phyloP scores from a whole-genome alignment of 2,113 vertebrate genomes.

The Rousettus leschenaultii region DNA sequence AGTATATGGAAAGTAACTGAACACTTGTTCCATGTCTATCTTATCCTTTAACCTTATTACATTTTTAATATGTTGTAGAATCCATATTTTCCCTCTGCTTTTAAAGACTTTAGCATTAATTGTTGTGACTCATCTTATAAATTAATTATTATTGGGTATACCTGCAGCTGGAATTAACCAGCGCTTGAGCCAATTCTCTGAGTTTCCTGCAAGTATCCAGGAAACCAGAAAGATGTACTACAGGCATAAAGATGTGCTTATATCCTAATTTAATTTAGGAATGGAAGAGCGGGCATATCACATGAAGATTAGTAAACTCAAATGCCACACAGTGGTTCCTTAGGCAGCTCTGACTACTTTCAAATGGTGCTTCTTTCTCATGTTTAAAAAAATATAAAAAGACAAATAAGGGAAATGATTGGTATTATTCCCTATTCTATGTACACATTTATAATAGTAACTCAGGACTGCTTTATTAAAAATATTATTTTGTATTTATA shows the following conservation, averaged over 20 bases:
- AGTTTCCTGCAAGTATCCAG: background rate
- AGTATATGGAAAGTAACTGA: background rate
- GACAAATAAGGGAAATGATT: background rate
- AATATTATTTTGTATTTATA: background rate
- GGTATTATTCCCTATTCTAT: background rate
- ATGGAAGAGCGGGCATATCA: background rate
- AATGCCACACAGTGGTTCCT: background rate
- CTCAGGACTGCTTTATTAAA: background rate
- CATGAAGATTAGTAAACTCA: slow-evolving; percentile 26
- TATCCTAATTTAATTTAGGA: slow-evolving; percentile 33
- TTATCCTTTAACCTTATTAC: background rate
- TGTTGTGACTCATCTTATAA: background rate
- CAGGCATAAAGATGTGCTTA: background rate
- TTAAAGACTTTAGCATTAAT: background rate
- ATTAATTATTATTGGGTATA: background rate
- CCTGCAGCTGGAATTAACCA: background rate
- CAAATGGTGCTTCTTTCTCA: background rate
- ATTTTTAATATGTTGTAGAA: background rate
- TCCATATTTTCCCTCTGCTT: background rate
- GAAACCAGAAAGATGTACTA: slow-evolving; percentile 6
- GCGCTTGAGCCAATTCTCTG: background rate
- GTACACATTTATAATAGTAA: background rate
- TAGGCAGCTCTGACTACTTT: slow-evolving; percentile 28
- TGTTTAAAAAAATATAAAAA: background rate
- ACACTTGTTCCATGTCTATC: background rate